These are phyloP conservation scores for Sinocyclocheilus anophthalmus DNA, from an alignment of 2,113 vertebrate genomes.

Conservation along the genomic window DNA sequence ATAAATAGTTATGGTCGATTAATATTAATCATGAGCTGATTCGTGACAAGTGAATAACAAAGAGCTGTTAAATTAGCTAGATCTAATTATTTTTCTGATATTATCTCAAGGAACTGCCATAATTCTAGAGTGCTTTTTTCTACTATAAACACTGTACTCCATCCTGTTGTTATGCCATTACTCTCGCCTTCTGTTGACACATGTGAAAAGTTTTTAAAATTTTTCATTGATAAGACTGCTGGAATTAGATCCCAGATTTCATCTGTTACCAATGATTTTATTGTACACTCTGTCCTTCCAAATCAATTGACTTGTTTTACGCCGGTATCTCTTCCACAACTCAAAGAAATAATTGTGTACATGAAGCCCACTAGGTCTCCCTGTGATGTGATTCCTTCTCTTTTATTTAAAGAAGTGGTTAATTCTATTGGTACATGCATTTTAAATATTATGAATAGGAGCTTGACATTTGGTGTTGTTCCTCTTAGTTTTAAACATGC, in stretches of 20 bases:
- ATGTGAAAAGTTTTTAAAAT: not conserved
- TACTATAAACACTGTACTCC: not conserved
- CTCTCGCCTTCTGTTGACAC: not conserved
- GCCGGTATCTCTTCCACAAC: not conserved
- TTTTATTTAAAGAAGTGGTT: not conserved
- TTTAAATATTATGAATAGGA: not conserved
- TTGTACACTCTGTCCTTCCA: not conserved
- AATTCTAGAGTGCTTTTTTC: not conserved
- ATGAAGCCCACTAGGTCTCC: not conserved
- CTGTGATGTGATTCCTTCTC: not conserved
- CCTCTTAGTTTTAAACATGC: not conserved
- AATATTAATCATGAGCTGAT: too few relatives aligned
- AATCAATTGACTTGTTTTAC: not conserved
- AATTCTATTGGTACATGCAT: not conserved
- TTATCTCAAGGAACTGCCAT: too few relatives aligned
- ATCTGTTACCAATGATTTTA: not conserved
- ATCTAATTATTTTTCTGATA: not conserved
- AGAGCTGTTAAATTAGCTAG: not conserved
- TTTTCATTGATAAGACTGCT: not conserved
- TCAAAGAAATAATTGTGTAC: not conserved
- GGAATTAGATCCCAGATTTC: not conserved
- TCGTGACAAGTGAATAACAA: not conserved
- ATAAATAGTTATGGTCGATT: too few relatives aligned
- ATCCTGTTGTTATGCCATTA: not conserved
- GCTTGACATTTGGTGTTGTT: not conserved